Evolutionary conservation across 2,888 invertebrate genomes (phyloP), one percentile per base, ranked within the genome.

Genomic region (Selenia dentaria): DNA sequence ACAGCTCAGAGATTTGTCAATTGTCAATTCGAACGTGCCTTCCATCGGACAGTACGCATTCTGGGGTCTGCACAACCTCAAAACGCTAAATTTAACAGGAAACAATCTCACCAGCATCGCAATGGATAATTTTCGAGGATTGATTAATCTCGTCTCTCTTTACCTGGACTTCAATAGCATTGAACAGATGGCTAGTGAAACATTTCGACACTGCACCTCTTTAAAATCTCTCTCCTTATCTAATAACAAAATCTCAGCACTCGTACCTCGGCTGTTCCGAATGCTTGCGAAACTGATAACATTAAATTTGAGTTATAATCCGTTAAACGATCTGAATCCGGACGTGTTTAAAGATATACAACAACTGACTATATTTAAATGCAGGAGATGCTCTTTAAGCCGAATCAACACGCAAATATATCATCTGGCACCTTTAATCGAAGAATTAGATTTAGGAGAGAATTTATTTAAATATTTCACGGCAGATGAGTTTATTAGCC

Each of bases 401-500:
- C 93, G 94, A 75, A 93, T 96, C 64, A 96, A 96, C 84, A 93
- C 95, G 6, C 94, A 95, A 74, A 92, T 96, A 64, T 96, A 96
- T 83, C 94, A 95, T 74, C 91, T 95, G 64, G 92, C 95, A 65
- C 92, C 95, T 51, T 93, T 93, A 70, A 89, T 96, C 52, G 92
- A 93, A 60, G 94, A 94, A 72, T 82, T 96, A 62, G 96, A 96
- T 82, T 85, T 96, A 63, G 95, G 96, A 27, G 92, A 95, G 71
- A 96, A 96, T 83, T 92, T 92, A 45, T 94, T 96, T 74, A 95
- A 95, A 80, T 95, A 94, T 78, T 82, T 95, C 38, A 93, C 93
- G 56, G 90, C 93, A 32, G 95, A 95, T 66, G 95, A 95, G 73
- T 95, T 94, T 72, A 91, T 92, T 59, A 94, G 94, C 69, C 88